Base-by-base conservation (phyloP, 2,113 vertebrate genomes). In the Oreochromis tanganicae region DNA sequence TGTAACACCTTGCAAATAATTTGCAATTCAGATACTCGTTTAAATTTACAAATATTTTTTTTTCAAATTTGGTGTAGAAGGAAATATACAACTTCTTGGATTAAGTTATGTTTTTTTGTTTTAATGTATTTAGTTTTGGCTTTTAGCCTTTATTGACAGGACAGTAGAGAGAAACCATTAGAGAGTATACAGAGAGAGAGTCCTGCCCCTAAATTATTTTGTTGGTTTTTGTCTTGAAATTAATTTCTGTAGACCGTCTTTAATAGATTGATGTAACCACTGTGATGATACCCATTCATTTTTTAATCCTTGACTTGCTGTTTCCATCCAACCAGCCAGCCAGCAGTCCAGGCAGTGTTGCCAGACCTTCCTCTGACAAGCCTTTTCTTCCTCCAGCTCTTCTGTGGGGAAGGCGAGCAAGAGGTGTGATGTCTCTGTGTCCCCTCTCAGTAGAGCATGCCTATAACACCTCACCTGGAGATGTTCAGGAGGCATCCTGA, bases 291-390 rank as follows among this genome's bases (percentile, higher is more conserved):
- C 38, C 21, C 38, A 73, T 73, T 41, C 36, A 71, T 71, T 71
- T 71, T 71, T 9, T 4, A 14, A 71, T 41, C 63, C n/a, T 24
- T 43, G 12, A 0, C 19, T 41, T 71, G 36, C 63, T 1, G 0
- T 71, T 41, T 14, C n/a, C 12, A 68, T 24, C 63, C 63, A 68
- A 38, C 0, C 10, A 66, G 32, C 32, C 61, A n/a, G 32, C 29
- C 32, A 12, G 6, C 17, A 66, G 61, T 19, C 19, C 34, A 68
- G 19, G 4, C 19, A 68, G 34, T 68, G 6, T 5, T 21, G 11
- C 61, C 19, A 68, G 61, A 68, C 34, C 10, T 68, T 38, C 61
- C 61, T 38, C 19, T 66, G 0, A 66, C 6, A 13, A 38, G 11
- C 2, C 0, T 66, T 38, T 38, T 66, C 34, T 38, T 38, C 61